These are phyloP conservation scores for Nestor notabilis DNA, from an alignment of 2,113 vertebrate species.

Conservation along the genomic window DNA sequence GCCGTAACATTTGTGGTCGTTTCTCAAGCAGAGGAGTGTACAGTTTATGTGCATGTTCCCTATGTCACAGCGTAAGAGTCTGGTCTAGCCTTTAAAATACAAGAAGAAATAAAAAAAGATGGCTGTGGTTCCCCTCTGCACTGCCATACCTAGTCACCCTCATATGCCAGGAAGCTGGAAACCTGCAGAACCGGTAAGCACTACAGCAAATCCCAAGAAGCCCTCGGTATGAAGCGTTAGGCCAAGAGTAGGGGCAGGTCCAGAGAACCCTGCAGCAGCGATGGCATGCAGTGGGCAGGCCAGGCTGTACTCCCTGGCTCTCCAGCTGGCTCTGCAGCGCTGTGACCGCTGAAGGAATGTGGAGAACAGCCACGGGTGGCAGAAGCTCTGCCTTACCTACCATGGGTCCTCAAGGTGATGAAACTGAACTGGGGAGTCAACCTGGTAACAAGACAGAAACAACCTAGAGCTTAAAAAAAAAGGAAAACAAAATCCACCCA, in stretches of 20 bases:
- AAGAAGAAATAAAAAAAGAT: neutral
- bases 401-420: neutral
- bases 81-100: neutral
- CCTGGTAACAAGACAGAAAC: neutral
- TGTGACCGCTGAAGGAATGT: neutral
- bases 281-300: neutral
- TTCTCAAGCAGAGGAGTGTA: accelerated
- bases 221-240: neutral
- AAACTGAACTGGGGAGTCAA: neutral
- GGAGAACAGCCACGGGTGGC: neutral
- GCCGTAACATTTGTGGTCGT: accelerated
- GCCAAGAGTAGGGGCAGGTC: neutral
- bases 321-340: neutral
- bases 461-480: neutral
- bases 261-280: neutral
- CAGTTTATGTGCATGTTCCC: neutral
- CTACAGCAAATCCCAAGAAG: neutral
- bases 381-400: neutral
- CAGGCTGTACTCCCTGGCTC: neutral
- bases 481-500: neutral
- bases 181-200: neutral
- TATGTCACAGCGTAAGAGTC: accelerated
- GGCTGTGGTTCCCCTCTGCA: neutral
- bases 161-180: neutral
- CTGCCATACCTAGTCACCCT: neutral